phyloP scores from a whole-genome alignment of 2,888 invertebrate genomes.

The Drosophila trichaetosa region DNA sequence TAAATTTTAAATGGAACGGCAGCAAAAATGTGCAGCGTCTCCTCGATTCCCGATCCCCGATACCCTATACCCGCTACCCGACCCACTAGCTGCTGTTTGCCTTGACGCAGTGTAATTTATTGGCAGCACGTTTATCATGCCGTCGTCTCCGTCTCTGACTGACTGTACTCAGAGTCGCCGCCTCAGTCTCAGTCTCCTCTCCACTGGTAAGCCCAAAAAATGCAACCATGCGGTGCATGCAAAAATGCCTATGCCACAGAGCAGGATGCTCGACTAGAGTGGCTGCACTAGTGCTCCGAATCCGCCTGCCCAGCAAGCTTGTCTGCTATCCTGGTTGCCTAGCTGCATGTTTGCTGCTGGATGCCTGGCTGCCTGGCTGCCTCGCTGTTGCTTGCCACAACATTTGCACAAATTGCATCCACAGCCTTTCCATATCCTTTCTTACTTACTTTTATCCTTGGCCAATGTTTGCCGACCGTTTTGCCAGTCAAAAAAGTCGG shows the following conservation, averaged over 20 bases:
- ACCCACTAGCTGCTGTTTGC: constrained; percentile 41
- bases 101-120: constrained; percentile 81
- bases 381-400: constrained; percentile 54
- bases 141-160: constrained; percentile 61
- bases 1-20: constrained; percentile 80
- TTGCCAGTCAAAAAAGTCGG: constrained; percentile 57
- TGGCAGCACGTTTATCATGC: constrained; percentile 81
- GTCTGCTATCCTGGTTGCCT: constrained; percentile 31
- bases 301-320: constrained; percentile 12
- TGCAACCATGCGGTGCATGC: constrained; percentile 80
- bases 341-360: constrained; percentile 15
- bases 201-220: constrained; percentile 73
- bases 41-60: constrained; percentile 9
- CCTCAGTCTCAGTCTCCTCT: constrained; percentile 27
- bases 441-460: constrained; percentile 74
- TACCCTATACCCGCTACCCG: not conserved
- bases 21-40: constrained; percentile 74
- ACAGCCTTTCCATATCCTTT: constrained; percentile 50
- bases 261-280: constrained; percentile 33
- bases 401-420: constrained; percentile 76
- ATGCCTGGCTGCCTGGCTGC: constrained; percentile 26
- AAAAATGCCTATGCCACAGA: constrained; percentile 75
- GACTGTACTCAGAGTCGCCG: constrained; percentile 22
- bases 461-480: constrained; percentile 77
- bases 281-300: constrained; percentile 18